Base-by-base conservation (phyloP, 2,113 vertebrate genomes). In the Mus pahari region DNA sequence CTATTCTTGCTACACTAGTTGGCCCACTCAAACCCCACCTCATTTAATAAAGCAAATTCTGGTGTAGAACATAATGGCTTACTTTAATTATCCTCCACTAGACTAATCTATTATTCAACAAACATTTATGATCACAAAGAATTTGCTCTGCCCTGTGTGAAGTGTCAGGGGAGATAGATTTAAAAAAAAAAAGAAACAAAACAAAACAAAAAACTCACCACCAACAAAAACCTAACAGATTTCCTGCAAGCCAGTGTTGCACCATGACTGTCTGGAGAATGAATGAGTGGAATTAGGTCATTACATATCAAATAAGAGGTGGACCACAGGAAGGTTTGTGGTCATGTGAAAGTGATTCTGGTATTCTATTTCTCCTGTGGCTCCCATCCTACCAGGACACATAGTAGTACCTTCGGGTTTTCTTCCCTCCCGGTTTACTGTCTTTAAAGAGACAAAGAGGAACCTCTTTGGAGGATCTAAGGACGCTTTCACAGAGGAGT, bases 251-350 rank as follows among this genome's bases (percentile, higher is more conserved):
- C 75, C n/a, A 36, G 66, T 58, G 79, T 58, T 5, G 55, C 1
- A 70, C 42, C 2, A 2, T 86, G 81, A 70, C 10, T 31, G 7
- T 79, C 79, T 64, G 16, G 5, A 19, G 55, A 94, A 86, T 92
- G 88, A 92, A 81, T 50, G 36, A 86, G 33, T 88, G 64, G 60
- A 90, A 92, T 95, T 64, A 71, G 60, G 20, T 89, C 53, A 48
- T 48, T 39, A 26, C 48, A 79, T 81, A 48, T 48, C 48, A 88
- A 83, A 86, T 24, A 50, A 53, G 53, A 58, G 68, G 28, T 74
- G 45, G 70, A 73, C 33, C 68, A 19, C 48, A 66, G 22, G 48
- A 48, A 79, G 55, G 77, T 81, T 14, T 71, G 12, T n/a, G 60
- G 90, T 48, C 94, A 83, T 7, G 9, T 11, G 31, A 33, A 82